Conservation (phyloP, 2,113 vertebrate genomes). For the Ophiodon elongatus region DNA sequence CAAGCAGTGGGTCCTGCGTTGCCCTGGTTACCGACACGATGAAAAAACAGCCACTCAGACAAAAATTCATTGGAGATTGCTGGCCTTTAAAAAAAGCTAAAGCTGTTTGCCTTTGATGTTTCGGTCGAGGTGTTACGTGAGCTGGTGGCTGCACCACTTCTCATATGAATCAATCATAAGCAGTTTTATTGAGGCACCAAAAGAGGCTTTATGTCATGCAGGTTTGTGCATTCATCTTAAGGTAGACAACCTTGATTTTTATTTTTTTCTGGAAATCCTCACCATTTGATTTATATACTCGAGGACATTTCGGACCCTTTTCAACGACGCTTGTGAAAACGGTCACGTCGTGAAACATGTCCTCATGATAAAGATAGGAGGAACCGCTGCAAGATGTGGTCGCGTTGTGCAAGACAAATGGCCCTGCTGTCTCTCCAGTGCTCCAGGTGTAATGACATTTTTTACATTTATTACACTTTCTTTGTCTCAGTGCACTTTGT, state of each 20-base stretch:
- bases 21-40: background rate
- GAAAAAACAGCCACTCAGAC: background rate
- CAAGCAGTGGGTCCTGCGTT: background rate
- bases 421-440: background rate
- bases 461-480: background rate
- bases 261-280: slow-evolving; percentile 48
- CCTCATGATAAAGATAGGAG: slow-evolving; percentile 43
- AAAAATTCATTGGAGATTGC: background rate
- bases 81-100: slow-evolving; percentile 21
- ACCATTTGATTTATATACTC: slow-evolving; percentile 41
- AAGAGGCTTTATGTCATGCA: background rate
- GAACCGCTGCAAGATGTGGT: slow-evolving; percentile 9
- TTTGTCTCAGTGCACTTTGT: background rate
- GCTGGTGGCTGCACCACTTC: background rate
- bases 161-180: background rate
- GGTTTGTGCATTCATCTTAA: background rate
- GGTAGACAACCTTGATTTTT: background rate
- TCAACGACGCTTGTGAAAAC: slow-evolving; percentile 25
- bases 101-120: background rate
- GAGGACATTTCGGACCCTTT: background rate
- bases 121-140: background rate
- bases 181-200: slow-evolving; percentile 20
- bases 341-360: background rate
- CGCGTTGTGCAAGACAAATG: slow-evolving; percentile 1
- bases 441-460: background rate